Evolutionary conservation across 2,888 invertebrate species (phyloP), one percentile per base, ranked within the genome.

Genomic region (Mesoligia furuncula): DNA sequence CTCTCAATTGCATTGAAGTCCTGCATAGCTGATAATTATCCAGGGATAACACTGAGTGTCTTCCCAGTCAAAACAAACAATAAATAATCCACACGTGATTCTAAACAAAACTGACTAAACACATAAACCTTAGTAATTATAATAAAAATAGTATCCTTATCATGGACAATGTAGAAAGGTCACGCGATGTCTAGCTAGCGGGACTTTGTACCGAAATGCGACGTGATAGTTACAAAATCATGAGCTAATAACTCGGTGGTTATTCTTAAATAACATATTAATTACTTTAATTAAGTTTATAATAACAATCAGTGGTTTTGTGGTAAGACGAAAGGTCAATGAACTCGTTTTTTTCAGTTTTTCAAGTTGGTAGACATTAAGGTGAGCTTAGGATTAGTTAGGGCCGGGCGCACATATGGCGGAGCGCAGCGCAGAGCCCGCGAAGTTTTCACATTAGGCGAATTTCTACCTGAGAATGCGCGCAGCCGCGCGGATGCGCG

Each of bases 141-240:
- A 57, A 36, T 74, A 36, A 51, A 59, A 75, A 76, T 66, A n/a
- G n/a, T n/a, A 45, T 45, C 36, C 6, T 54, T 79, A 79, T 82
- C 79, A 39, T 8, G 36, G n/a, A 76, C 36, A 31, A 27, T 51
- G 8, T 31, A 15, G 11, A 74, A 64, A 64, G 78, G 81, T 82
- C 66, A 77, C 45, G 31, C 61, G 54, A 67, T 67, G 61, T 77
- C 36, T 67, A 31, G 9, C 54, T 24, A 54, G n/a, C 59, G 11
- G 15, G 51, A 82, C 79, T 67, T 79, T 82, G 82, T n/a, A 67
- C 66, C 36, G 31, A 54, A 67, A 54, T 67, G 51, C 15, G 54
- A 15, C 61, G 77, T 77, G 77, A 82, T 62, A 62, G 0, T 64
- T 9, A 36, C 45, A 36, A 39, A 54, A 81, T 45, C 1, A 48